Conservation (phyloP, 2,113 vertebrate species). For the Calonectris borealis region DNA sequence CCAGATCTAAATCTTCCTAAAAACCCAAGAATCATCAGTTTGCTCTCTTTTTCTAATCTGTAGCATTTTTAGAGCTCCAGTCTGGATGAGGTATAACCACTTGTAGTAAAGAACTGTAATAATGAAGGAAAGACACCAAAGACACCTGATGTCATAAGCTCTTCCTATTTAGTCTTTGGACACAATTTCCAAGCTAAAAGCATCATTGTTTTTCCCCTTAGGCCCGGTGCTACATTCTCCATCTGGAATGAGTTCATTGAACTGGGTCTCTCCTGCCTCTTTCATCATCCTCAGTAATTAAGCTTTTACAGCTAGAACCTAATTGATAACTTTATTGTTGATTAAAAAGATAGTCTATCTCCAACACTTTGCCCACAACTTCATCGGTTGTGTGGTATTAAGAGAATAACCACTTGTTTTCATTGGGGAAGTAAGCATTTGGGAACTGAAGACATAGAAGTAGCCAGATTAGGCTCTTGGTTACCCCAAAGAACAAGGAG, state of each 20-base stretch:
- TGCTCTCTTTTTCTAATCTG: not conserved
- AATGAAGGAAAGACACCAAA: not conserved
- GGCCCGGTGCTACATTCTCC: not conserved
- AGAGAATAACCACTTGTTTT: not conserved
- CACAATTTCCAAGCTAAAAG: not conserved
- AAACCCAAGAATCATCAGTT: not conserved
- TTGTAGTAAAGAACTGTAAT: not conserved
- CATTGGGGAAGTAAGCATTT: not conserved
- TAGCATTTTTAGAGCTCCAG: not conserved
- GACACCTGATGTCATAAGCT: not conserved
- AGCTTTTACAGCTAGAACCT: conserved; percentile 34
- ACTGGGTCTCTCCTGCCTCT: conserved; percentile 11
- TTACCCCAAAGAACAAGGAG: not conserved
- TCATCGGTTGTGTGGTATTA: not conserved
- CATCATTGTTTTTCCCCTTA: not conserved
- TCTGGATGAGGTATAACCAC: not conserved
- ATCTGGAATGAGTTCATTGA: conserved; percentile 17
- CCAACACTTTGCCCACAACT: not conserved
- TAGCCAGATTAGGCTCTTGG: not conserved
- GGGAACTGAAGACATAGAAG: not conserved
- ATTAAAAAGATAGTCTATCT: not conserved
- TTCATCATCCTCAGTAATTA: conserved; percentile 49
- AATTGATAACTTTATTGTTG: conserved; percentile 51
- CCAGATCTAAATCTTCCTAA: not conserved
- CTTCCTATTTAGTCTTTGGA: not conserved